These are phyloP conservation scores for Pangasius macronema DNA, from an alignment of 2,797 vertebrate genomes.

Conservation along the genomic window DNA sequence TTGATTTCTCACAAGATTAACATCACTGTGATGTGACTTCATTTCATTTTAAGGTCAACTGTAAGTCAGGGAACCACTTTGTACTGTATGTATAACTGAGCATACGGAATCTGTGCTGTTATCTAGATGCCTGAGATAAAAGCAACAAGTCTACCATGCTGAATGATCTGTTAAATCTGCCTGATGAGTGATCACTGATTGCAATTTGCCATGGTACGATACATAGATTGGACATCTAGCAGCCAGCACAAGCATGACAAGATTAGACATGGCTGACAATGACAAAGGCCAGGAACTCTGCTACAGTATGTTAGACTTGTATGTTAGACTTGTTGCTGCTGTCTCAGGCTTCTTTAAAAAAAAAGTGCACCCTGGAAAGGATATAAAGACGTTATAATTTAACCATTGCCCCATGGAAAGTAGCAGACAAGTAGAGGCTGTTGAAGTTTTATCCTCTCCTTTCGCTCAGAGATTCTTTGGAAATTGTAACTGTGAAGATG, in stretches of 20 bases:
- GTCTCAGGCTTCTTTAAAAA: background rate
- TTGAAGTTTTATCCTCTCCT: background rate
- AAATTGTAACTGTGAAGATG: background rate
- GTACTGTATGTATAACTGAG: background rate
- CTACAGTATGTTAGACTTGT: background rate
- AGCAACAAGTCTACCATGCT: constrained; percentile 2
- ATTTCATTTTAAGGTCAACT: constrained; percentile 11
- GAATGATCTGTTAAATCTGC: constrained; percentile 6
- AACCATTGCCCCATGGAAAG: background rate
- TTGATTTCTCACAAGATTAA: background rate
- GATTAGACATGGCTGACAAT: constrained; percentile 20
- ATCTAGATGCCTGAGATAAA: background rate
- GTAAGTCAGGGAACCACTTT: background rate
- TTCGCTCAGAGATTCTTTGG: background rate
- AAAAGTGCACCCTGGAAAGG: background rate
- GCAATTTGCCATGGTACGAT: constrained; percentile 4
- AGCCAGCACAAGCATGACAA: constrained; percentile 10
- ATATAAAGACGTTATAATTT: background rate
- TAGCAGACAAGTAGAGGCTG: background rate
- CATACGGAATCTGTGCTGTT: background rate
- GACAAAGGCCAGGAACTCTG: constrained; percentile 9
- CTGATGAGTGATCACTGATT: constrained; percentile 20
- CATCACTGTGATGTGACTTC: background rate
- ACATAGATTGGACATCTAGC: constrained; percentile 10
- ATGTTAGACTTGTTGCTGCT: background rate